phyloP scores from a whole-genome alignment of 23 tunicate genomes.

The Aplidium turbinatum region DNA sequence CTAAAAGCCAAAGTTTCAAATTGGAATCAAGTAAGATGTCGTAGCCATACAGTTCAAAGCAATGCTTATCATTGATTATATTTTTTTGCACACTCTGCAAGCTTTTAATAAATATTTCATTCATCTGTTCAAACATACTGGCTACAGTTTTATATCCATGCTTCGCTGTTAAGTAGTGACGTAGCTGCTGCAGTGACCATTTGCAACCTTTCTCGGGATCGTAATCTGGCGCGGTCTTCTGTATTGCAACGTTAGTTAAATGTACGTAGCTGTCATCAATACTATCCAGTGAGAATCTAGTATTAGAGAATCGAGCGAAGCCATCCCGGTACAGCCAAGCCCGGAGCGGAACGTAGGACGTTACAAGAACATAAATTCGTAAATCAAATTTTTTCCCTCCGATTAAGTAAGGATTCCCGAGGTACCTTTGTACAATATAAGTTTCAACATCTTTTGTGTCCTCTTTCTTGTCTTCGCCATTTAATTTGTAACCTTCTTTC shows the following conservation, averaged over 20 bases:
- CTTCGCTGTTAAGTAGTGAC: slow-evolving; percentile 82
- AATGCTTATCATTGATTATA: slow-evolving; percentile 97
- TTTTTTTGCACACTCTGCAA: slow-evolving; percentile 91
- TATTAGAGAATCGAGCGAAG: slow-evolving; percentile 90
- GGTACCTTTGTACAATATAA: slow-evolving; percentile 91
- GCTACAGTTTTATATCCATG: slow-evolving; percentile 74
- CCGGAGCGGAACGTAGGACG: slow-evolving; percentile 86
- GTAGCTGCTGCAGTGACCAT: slow-evolving; percentile 88
- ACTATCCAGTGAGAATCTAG: slow-evolving; percentile 90
- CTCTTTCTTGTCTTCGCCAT: slow-evolving; percentile 77
- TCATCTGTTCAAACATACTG: slow-evolving; percentile 77
- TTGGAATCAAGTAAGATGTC: slow-evolving; percentile 85
- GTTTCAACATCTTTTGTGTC: slow-evolving; percentile 93
- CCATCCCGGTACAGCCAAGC: slow-evolving; percentile 99
- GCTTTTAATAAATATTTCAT: slow-evolving; percentile 88
- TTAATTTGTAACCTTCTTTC: slow-evolving; percentile 78
- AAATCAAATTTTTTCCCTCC: slow-evolving; percentile 98
- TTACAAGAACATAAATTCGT: slow-evolving; percentile 92
- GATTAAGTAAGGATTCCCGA: slow-evolving; percentile 85
- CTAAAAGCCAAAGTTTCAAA: slow-evolving; percentile 88
- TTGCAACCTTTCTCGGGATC: slow-evolving; percentile 97
- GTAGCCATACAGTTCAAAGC: slow-evolving; percentile 95
- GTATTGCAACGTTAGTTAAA: slow-evolving; percentile 93
- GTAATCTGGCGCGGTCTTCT: slow-evolving; percentile 97
- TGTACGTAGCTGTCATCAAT: slow-evolving; percentile 96